Base-by-base conservation (phyloP, 2,797 vertebrate genomes). In the Eulemur mongoz region DNA sequence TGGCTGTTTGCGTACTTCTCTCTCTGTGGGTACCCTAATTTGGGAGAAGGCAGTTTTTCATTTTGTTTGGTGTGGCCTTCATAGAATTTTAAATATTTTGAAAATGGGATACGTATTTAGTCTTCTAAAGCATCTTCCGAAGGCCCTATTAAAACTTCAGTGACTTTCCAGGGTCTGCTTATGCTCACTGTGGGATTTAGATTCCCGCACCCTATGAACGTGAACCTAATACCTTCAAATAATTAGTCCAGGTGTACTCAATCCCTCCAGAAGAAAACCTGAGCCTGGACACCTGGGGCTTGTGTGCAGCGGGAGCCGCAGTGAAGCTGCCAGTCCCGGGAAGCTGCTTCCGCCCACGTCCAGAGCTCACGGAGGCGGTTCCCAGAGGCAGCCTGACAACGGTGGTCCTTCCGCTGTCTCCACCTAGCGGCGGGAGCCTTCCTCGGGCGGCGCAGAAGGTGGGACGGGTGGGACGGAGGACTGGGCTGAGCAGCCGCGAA, bases 31-130 rank as follows among this genome's bases (percentile, higher is more conserved):
- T 17, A 32, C 38, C 32, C 32, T 78, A 54, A 76, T 30, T 63
- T 63, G 43, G n/a, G 15, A 45, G 27, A 94, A 30, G 22, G n/a
- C 13, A 95, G 22, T 17, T 76, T 92, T 85, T 96, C 11, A 63
- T 69, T 88, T 52, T 82, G 54, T 76, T 87, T 61, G 73, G n/a
- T 88, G 18, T 69, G 69, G 43, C n/a, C 11, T 23, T 50, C 23
- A 45, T 45, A 57, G 17, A 30, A 59, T 80, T 89, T 84, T 81
- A 86, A 57, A 38, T 73, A 32, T 78, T 18, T 80, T 90, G 32
- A 73, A 95, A 91, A 93, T n/a, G 25, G 30, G 11, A n/a, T 52
- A 50, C 17, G 12, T 27, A 17, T 57, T 79, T 57, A 14, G 13
- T 57, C 45, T 57, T 57, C n/a, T 35, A 52, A 79, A 92, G 25